Evolutionary conservation across 2,888 invertebrate genomes (phyloP).

Genomic region (Patella depressa): DNA sequence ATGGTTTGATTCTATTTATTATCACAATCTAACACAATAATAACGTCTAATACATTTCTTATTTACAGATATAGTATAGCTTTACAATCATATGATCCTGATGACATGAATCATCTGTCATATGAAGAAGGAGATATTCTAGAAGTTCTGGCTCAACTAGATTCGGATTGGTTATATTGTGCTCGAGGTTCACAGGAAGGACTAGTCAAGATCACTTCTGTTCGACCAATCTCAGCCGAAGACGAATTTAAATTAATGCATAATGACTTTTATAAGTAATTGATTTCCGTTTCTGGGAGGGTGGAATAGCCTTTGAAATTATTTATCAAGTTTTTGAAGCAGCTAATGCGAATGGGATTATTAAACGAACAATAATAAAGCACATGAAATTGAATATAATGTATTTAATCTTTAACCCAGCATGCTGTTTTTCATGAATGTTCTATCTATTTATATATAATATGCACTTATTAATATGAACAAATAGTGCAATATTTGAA

Average conservation of each 20-base stretch:
- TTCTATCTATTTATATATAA: too few species aligned
- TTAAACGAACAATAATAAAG: too few species aligned
- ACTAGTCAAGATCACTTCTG: conserved; percentile 38
- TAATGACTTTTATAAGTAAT: conserved; percentile 34
- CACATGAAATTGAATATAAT: too few species aligned
- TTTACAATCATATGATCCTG: conserved; percentile 30
- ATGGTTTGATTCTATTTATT: too few species aligned
- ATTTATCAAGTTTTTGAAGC: too few species aligned
- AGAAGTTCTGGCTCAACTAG: conserved; percentile 49
- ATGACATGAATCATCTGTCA: conserved; percentile 32
- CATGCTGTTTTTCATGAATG: too few species aligned
- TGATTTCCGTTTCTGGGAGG: not conserved
- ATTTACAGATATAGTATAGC: conserved; percentile 40
- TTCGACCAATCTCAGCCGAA: conserved; percentile 41
- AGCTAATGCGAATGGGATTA: too few species aligned
- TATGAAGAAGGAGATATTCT: conserved; percentile 42
- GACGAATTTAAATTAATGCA: conserved; percentile 40
- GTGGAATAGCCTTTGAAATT: too few species aligned
- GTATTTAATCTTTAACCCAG: too few species aligned
- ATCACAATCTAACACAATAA: too few species aligned
- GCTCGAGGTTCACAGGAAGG: conserved; percentile 47
- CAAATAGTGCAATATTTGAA: too few species aligned
- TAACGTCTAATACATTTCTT: not conserved
- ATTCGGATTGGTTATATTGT: conserved; percentile 50
- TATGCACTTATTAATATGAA: too few species aligned